Evolutionary conservation across 2,888 invertebrate species (phyloP).

Genomic region (Torymus auratus): DNA sequence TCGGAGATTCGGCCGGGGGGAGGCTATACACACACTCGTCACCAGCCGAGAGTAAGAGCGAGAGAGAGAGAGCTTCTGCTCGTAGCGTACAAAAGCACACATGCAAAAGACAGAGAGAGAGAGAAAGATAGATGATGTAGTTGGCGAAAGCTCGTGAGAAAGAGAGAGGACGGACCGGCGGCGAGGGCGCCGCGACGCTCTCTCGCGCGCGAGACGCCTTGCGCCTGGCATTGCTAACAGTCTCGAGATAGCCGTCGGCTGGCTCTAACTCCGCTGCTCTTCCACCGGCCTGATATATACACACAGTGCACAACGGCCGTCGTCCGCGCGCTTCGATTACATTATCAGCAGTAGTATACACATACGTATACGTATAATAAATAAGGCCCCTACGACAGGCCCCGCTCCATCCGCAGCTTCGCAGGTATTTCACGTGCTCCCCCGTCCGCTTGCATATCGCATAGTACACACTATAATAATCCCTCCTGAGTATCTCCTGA

Average conservation of each 20-base stretch:
- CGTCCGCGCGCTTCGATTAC: too few relatives aligned
- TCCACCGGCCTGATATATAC: constrained; percentile 61
- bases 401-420: too few relatives aligned
- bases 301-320: too few relatives aligned
- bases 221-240: constrained; percentile 75
- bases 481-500: too few relatives aligned
- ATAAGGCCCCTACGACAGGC: too few relatives aligned
- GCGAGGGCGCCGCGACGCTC: constrained; percentile 66
- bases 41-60: background rate
- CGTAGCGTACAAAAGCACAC: background rate
- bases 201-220: constrained; percentile 66
- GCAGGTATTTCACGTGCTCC: too few relatives aligned
- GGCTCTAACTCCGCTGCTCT: constrained; percentile 62
- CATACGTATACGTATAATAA: too few relatives aligned
- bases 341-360: too few relatives aligned
- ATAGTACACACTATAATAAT: too few relatives aligned
- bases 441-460: too few relatives aligned
- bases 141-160: constrained; percentile 2
- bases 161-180: background rate
- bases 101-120: constrained; percentile 13
- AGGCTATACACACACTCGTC: background rate
- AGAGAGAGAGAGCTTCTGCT: background rate
- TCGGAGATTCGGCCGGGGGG: background rate
- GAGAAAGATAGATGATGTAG: background rate
- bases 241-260: constrained; percentile 77